phyloP scores from a whole-genome alignment of 2,113 vertebrate genomes.

The Eubucco bourcierii region DNA sequence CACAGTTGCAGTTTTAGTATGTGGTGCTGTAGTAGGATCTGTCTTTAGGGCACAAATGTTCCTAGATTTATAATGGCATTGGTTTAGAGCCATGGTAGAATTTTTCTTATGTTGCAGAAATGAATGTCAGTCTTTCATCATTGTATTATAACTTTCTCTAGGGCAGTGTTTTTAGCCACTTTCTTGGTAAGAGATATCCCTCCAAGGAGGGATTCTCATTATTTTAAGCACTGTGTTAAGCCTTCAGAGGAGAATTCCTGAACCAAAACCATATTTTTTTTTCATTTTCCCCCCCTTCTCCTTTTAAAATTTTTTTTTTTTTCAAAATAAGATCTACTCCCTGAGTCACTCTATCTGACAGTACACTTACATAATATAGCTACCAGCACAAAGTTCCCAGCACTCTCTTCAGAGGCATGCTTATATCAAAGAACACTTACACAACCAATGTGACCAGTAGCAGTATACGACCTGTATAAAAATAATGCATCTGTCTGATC shows the following conservation, averaged over 20 bases:
- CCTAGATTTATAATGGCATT: not conserved
- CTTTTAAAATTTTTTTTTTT: too few species aligned
- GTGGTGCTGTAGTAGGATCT: not conserved
- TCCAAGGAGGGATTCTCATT: constrained; percentile 27
- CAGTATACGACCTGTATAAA: not conserved
- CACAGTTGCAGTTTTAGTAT: not conserved
- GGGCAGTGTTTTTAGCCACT: constrained; percentile 15
- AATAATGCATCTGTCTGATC: not conserved
- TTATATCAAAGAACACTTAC: not conserved
- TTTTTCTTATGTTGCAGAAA: constrained; percentile 37
- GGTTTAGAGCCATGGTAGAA: not conserved
- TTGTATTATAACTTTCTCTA: constrained; percentile 17
- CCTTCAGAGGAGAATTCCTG: constrained; percentile 39
- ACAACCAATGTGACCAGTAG: not conserved
- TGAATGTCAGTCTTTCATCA: constrained; percentile 23
- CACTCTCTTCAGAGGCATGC: not conserved
- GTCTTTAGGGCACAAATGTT: constrained; percentile 3
- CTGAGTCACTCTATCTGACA: not conserved
- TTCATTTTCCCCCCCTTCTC: too few species aligned
- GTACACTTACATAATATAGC: not conserved
- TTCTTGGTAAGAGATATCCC: constrained; percentile 6
- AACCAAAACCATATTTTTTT: not conserved
- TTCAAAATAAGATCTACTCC: not conserved
- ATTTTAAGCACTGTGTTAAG: constrained; percentile 24
- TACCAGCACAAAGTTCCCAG: not conserved